phyloP scores from a whole-genome alignment of 1,140 invertebrate genomes.

The Heterodera carotae region DNA sequence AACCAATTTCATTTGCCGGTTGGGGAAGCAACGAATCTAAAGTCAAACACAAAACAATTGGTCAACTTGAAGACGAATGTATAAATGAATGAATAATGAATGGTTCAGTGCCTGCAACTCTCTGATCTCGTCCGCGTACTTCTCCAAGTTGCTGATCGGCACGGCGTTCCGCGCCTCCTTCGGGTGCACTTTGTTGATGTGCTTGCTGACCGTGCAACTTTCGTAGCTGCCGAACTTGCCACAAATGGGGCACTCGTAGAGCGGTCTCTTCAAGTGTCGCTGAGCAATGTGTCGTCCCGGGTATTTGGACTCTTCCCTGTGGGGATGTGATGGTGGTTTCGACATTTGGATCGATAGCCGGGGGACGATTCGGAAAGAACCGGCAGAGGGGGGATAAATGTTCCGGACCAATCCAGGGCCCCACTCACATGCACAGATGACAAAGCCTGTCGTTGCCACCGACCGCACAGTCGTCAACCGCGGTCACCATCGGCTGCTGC shows the following conservation, averaged over 20 bases:
- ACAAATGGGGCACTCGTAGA: slow-evolving; percentile 59
- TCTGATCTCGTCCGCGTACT: slow-evolving; percentile 55
- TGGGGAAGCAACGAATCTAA: slow-evolving; percentile 55
- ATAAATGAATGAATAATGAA: neutral
- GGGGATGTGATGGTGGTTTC: too few relatives aligned
- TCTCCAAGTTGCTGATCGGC: slow-evolving; percentile 55
- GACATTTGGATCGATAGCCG: too few relatives aligned
- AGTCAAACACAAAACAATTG: too few relatives aligned
- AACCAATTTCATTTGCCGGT: slow-evolving; percentile 58
- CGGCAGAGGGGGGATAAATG: too few relatives aligned
- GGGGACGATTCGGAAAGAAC: too few relatives aligned
- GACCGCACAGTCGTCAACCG: slow-evolving; percentile 4
- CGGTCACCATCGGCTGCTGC: too few relatives aligned
- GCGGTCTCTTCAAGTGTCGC: slow-evolving; percentile 53
- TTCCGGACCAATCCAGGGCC: neutral
- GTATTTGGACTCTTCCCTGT: slow-evolving; percentile 56
- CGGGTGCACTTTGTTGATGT: slow-evolving; percentile 54
- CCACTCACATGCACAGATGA: slow-evolving; percentile 27
- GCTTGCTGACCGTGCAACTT: slow-evolving; percentile 44
- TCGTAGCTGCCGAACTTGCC: slow-evolving; percentile 56
- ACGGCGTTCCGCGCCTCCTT: slow-evolving; percentile 21
- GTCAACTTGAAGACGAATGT: too few relatives aligned
- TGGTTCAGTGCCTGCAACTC: slow-evolving; percentile 41
- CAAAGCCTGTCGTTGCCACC: slow-evolving; percentile 30
- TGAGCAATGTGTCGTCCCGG: slow-evolving; percentile 61